These are phyloP conservation scores for Linurgus olivaceus DNA, from an alignment of 2,797 vertebrate species.

Conservation along the genomic window DNA sequence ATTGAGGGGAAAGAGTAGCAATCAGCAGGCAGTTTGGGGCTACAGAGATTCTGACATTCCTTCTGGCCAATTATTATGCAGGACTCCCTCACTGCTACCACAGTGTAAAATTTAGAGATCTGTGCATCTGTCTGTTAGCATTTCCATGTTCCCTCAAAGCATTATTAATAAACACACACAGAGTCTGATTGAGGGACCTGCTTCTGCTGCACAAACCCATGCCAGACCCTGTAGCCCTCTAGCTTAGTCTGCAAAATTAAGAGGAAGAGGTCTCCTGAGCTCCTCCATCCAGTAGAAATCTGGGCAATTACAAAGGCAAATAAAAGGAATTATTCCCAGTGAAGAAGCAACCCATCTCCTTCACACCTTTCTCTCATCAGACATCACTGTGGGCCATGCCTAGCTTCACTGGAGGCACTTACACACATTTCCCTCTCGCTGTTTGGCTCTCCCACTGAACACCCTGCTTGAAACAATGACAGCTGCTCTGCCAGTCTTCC, in stretches of 20 bases:
- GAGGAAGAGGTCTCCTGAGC: not conserved
- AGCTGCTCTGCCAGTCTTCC: not conserved
- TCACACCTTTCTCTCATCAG: not conserved
- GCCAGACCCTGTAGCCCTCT: not conserved
- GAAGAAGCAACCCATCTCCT: not conserved
- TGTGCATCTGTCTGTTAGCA: not conserved
- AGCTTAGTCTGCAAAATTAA: not conserved
- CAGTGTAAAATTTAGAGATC: not conserved
- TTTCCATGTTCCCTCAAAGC: not conserved
- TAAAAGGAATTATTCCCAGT: not conserved
- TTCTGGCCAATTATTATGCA: not conserved
- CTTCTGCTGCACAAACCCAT: not conserved
- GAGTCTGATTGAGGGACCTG: not conserved
- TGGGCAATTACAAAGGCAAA: not conserved
- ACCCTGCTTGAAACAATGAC: not conserved
- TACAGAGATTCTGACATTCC: not conserved
- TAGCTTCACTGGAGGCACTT: not conserved
- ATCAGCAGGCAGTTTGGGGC: not conserved
- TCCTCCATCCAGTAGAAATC: not conserved
- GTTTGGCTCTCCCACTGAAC: not conserved
- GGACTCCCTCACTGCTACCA: not conserved
- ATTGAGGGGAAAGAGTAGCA: not conserved
- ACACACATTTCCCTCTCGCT: fast-evolving
- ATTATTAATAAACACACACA: not conserved
- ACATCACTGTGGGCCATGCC: not conserved